Conservation (phyloP, 2,888 invertebrate species). For the Acanthosepion pharaonis region DNA sequence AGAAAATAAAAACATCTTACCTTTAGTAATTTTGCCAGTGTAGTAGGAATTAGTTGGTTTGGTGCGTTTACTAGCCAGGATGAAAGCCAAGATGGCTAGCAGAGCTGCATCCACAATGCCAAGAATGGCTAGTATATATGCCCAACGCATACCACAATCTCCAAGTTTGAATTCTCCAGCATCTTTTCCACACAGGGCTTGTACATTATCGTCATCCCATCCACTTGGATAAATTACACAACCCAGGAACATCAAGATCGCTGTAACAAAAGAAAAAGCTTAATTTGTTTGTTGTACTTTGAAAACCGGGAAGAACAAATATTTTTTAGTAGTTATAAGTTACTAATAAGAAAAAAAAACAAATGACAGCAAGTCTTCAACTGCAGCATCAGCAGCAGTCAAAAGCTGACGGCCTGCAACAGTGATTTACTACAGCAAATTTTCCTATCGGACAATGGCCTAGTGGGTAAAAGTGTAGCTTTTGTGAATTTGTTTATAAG, state of each 20-base stretch:
- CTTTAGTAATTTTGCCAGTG: slow-evolving; percentile 67
- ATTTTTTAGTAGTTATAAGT: no score
- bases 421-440: no score
- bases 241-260: slow-evolving; percentile 89
- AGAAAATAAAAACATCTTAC: slow-evolving; percentile 56
- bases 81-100: slow-evolving; percentile 91
- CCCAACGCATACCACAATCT: slow-evolving; percentile 85
- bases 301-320: no score
- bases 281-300: not conserved
- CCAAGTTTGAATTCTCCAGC: slow-evolving; percentile 82
- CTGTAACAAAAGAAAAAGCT: slow-evolving; percentile 77
- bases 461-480: no score
- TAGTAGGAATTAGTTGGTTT: slow-evolving; percentile 65
- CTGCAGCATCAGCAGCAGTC: no score
- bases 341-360: no score
- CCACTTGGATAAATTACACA: slow-evolving; percentile 92
- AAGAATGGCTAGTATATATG: slow-evolving; percentile 92
- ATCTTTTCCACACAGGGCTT: slow-evolving; percentile 86
- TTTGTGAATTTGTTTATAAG: no score
- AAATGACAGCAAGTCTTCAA: no score
- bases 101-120: slow-evolving; percentile 88
- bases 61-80: slow-evolving; percentile 88
- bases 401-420: no score
- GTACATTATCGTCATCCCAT: slow-evolving; percentile 88
- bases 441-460: no score